Evolutionary conservation across 2,797 vertebrate genomes (phyloP).

Genomic region (Petrocephalus schoutedeni): DNA sequence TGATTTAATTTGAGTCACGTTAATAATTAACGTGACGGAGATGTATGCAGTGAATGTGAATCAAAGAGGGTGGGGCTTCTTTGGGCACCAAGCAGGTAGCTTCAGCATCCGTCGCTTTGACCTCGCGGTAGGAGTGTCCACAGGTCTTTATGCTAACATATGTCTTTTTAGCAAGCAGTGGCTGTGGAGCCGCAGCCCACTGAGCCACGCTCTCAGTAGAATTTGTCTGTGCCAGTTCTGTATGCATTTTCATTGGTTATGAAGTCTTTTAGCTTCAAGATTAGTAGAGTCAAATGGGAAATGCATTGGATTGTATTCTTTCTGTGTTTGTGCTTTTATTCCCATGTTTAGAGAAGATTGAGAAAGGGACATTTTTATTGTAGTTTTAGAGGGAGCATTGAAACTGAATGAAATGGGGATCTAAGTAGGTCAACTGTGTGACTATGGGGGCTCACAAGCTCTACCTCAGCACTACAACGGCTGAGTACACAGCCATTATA

Average conservation of each 20-base stretch:
- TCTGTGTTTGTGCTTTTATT: conserved; percentile 46
- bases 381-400: conserved; percentile 53
- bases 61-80: conserved; percentile 38
- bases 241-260: neutral
- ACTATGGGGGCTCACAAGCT: conserved; percentile 56
- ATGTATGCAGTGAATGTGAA: conserved; percentile 54
- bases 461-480: conserved; percentile 47
- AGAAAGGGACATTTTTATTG: conserved; percentile 57
- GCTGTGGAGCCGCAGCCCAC: neutral
- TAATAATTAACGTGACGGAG: conserved; percentile 63
- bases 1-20: conserved; percentile 66
- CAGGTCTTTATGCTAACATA: neutral
- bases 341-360: conserved; percentile 54
- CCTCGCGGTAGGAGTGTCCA: conserved; percentile 32
- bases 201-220: neutral
- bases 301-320: neutral
- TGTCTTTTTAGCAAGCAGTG: neutral
- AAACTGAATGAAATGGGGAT: conserved; percentile 59
- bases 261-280: neutral
- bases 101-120: conserved; percentile 43
- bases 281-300: neutral
- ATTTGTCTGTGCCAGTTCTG: neutral
- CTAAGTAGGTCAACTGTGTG: conserved; percentile 62
- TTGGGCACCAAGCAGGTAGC: conserved; percentile 29
- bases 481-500: conserved; percentile 46